These are phyloP conservation scores for Heliothis virescens DNA, from an alignment of 1,140 invertebrate genomes.

Conservation along the genomic window DNA sequence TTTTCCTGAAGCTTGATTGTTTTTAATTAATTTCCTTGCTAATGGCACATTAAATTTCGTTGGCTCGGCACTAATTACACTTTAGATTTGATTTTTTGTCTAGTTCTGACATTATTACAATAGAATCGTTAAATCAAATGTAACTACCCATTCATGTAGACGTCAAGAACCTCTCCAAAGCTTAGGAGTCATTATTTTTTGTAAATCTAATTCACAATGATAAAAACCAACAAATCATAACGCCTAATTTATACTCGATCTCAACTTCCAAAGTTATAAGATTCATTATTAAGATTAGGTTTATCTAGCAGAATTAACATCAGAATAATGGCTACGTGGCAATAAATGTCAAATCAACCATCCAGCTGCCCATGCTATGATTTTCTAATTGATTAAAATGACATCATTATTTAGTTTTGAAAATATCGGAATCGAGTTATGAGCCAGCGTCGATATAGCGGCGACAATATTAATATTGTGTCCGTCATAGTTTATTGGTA, in stretches of 20 bases:
- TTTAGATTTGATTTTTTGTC: constrained; percentile 50
- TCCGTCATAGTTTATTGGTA: constrained; percentile 59
- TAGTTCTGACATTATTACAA: constrained; percentile 42
- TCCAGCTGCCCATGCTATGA: constrained; percentile 10
- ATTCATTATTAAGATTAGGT: constrained; percentile 23
- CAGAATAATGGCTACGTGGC: constrained; percentile 23
- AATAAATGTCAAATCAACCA: constrained; percentile 19
- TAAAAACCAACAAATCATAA: constrained; percentile 24
- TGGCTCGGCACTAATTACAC: constrained; percentile 48
- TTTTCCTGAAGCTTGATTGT: constrained; percentile 56
- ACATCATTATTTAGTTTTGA: constrained; percentile 11
- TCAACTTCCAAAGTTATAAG: constrained; percentile 4
- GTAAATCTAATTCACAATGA: constrained; percentile 27
- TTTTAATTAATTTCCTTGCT: constrained; percentile 56
- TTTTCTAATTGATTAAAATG: constrained; percentile 44
- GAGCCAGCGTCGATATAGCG: not conserved
- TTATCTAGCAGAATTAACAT: constrained; percentile 18
- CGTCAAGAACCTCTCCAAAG: constrained; percentile 49
- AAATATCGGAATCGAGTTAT: constrained; percentile 18
- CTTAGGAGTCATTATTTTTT: constrained; percentile 30
- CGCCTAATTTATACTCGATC: not conserved
- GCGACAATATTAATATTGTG: constrained; percentile 10
- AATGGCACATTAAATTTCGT: constrained; percentile 63
- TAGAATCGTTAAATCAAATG: constrained; percentile 38
- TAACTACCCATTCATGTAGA: constrained; percentile 50